Evolutionary conservation across 92 coral and sea anemone species (phyloP).

Genomic region (Hydrozoanthus gracilis): DNA sequence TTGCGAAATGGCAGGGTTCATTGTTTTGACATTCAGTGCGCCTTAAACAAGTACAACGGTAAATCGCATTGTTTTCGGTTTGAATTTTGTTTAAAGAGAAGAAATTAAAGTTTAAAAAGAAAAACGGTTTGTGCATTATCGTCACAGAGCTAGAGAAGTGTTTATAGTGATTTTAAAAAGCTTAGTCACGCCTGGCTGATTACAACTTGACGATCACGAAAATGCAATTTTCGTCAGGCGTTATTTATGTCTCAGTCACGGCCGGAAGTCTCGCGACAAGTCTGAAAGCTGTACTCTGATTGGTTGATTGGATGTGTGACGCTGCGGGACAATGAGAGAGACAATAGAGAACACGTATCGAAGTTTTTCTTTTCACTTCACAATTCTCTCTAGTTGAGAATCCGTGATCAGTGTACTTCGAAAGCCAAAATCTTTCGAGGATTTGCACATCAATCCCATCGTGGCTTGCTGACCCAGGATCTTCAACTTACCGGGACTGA

Average conservation of each 20-base stretch:
- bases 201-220: neutral
- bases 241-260: slow-evolving; percentile 4
- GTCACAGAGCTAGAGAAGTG: too few relatives aligned
- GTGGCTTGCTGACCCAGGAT: slow-evolving; percentile 93
- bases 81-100: too few relatives aligned
- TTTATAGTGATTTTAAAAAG: too few relatives aligned
- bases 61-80: too few relatives aligned
- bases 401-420: slow-evolving; percentile 17
- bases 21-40: too few relatives aligned
- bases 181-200: too few relatives aligned
- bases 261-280: slow-evolving; percentile 46
- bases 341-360: slow-evolving; percentile 35
- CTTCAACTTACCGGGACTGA: slow-evolving; percentile 83
- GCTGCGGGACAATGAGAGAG: slow-evolving; percentile 12
- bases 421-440: slow-evolving; percentile 45
- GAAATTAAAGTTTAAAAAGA: too few relatives aligned
- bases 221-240: slow-evolving; percentile 35
- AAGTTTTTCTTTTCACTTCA: slow-evolving; percentile 14
- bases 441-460: slow-evolving; percentile 55
- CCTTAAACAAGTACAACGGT: too few relatives aligned
- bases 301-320: slow-evolving; percentile 58
- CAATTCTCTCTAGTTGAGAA: slow-evolving; percentile 43
- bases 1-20: too few relatives aligned
- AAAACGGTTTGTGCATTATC: too few relatives aligned
- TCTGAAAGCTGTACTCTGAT: slow-evolving; percentile 52